Evolutionary conservation across 1,140 invertebrate species (phyloP), one percentile per base, ranked within the genome.

Genomic region (Venturia canescens): DNA sequence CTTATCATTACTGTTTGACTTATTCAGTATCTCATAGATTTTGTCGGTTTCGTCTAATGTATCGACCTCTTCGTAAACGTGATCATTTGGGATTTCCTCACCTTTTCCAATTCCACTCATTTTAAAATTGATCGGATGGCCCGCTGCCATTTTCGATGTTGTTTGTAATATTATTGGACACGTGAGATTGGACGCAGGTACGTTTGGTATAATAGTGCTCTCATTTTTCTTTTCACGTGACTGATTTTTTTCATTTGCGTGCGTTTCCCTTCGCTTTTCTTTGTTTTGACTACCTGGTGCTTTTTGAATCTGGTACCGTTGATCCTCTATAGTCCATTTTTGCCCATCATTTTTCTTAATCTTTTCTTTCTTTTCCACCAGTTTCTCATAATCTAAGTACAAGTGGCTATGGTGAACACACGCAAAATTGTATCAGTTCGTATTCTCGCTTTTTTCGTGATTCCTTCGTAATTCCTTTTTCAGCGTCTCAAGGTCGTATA

Each of bases 401-500:
- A 86, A 82, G 57, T 86, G 79, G 80, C 81, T 84, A 76, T 90
- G 88, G 84, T 87, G 87, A 92, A 91, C 91, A 92, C 92, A 92
- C 92, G 90, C 90, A 85, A 84, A 88, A 84, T 91, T 87, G 80
- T 89, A 93, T 93, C 92, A 93, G 86, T 93, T 92, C 23, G 77
- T 80, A 84, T 88, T 87, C 29, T 81, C 67, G 11, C 38, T 63
- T 18, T 88, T 79, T 27, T 91, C 85, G 27, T 91, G 85, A 16
- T 69, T 69, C 9, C 89, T 86, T 23, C 88, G 88, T 71, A 93
- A 87, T 82, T 92, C 90, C 44, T 86, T 84, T 86, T 92, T 92
- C 50, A 90, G 80, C 63, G 88, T 89, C 26, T 93, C 86, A 38
- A 94, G 85, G 72, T 94, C 94, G 76, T 93, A 86, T 0, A 95